phyloP scores from a whole-genome alignment of 2,888 invertebrate species.

The Cyclophora punctaria region DNA sequence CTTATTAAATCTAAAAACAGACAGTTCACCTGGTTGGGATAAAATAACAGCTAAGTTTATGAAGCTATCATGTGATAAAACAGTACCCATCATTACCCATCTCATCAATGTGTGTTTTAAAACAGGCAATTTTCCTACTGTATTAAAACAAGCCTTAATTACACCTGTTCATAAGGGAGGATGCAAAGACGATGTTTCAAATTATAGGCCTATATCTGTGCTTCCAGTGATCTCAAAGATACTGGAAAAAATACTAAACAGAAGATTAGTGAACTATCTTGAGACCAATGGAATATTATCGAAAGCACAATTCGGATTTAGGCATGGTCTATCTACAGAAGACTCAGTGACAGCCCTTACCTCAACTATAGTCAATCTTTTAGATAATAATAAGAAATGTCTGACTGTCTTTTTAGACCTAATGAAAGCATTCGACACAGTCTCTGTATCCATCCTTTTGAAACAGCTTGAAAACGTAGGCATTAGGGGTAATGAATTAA shows the following conservation, averaged over 20 bases:
- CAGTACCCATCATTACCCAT: not conserved
- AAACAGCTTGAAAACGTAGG: too few species aligned
- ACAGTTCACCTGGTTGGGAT: not conserved
- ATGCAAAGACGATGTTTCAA: not conserved
- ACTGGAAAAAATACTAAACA: not conserved
- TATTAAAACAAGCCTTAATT: not conserved
- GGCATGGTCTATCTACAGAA: not conserved
- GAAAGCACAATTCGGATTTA: not conserved
- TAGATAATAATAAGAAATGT: not conserved
- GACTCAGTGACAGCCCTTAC: not conserved
- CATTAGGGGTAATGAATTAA: too few species aligned
- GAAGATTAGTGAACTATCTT: not conserved
- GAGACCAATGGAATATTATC: not conserved
- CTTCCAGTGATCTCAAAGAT: not conserved
- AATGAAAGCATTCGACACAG: not conserved
- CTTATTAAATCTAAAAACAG: not conserved
- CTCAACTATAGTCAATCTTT: not conserved
- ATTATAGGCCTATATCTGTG: too few species aligned
- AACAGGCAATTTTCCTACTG: not conserved
- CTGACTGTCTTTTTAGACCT: not conserved
- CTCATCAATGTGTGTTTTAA: not conserved
- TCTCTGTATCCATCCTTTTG: too few species aligned
- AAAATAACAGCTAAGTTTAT: not conserved
- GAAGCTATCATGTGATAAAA: not conserved
- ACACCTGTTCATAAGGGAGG: not conserved